phyloP scores from a whole-genome alignment of 2,113 vertebrate species.

The Pseudonaja textilis region DNA sequence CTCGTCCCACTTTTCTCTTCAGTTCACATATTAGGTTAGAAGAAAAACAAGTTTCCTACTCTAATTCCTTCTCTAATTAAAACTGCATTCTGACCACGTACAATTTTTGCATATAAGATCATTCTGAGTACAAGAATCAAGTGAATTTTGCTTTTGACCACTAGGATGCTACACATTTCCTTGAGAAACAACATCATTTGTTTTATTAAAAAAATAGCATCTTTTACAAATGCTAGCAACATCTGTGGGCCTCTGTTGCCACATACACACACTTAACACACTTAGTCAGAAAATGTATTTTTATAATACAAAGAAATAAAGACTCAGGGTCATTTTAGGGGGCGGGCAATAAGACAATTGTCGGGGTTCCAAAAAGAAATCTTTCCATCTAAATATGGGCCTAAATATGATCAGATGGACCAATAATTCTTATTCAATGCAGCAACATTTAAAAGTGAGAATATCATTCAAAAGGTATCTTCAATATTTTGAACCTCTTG shows the following conservation, averaged over 20 bases:
- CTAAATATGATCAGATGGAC: neutral
- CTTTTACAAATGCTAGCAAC: neutral
- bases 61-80: neutral
- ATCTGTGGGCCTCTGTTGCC: neutral
- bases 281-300: neutral
- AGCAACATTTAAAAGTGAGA: neutral
- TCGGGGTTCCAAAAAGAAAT: neutral
- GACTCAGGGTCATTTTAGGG: neutral
- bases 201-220: neutral
- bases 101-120: neutral
- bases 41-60: neutral
- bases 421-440: neutral
- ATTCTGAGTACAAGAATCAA: neutral
- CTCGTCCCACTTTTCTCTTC: neutral
- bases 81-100: neutral
- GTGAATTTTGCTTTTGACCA: neutral
- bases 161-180: neutral
- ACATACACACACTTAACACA: neutral
- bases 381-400: neutral
- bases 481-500: neutral
- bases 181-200: neutral
- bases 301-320: neutral
- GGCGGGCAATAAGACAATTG: neutral
- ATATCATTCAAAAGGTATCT: neutral
- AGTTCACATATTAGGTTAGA: neutral